phyloP scores from a whole-genome alignment of 2,797 vertebrate species.

The Gambusia yucatana region DNA sequence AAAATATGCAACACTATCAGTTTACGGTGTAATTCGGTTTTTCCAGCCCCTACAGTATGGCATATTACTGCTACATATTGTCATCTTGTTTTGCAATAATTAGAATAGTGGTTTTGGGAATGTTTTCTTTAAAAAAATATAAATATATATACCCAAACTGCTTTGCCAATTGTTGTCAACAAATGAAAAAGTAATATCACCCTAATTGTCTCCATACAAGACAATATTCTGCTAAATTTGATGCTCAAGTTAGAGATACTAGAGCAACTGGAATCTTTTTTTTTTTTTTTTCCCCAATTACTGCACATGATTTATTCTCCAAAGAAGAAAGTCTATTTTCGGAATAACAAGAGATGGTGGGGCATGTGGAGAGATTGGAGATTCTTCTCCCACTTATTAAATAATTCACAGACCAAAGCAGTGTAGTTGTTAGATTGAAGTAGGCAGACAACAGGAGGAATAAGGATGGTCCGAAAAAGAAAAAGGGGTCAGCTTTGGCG shows the following conservation, averaged over 20 bases:
- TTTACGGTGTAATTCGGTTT: background rate
- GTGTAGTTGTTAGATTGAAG: constrained; percentile 77
- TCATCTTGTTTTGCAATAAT: background rate
- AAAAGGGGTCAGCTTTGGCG: constrained; percentile 38
- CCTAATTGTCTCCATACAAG: constrained; percentile 4
- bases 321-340: constrained; percentile 70
- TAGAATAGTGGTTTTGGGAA: background rate
- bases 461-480: constrained; percentile 49
- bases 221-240: constrained; percentile 18
- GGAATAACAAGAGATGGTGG: constrained; percentile 52
- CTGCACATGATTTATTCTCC: constrained; percentile 57
- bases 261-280: constrained; percentile 40
- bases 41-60: background rate
- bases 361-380: constrained; percentile 50
- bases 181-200: constrained; percentile 28
- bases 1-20: background rate
- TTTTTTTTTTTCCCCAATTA: constrained; percentile 29
- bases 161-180: background rate
- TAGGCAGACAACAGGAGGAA: constrained; percentile 53
- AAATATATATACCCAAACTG: background rate
- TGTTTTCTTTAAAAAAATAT: background rate
- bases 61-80: background rate
- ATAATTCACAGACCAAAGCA: constrained; percentile 80
- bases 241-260: background rate
- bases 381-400: constrained; percentile 80